Evolutionary conservation across 2,797 vertebrate genomes (phyloP), one percentile per base, ranked within the genome.

Genomic region (Lepilemur ruficaudatus): DNA sequence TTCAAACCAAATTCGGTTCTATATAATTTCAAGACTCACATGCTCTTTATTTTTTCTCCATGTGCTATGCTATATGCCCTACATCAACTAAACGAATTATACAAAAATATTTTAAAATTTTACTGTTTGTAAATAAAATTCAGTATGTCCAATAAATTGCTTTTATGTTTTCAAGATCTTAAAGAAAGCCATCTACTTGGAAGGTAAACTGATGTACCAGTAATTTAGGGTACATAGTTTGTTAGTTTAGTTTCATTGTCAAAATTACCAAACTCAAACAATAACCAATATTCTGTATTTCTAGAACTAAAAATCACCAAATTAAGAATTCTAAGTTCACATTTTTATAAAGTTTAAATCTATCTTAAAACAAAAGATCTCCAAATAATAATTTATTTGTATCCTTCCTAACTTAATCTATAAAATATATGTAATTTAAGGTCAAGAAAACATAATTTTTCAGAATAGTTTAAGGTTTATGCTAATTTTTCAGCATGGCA

Each of bases 71-170:
- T 88, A 79, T 25, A 85, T 52, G n/a, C 1, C 7, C 43, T 88
- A 69, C 10, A 80, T 70, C 57, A 92, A 89, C 7, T 96, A 65
- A 95, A 76, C 94, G 7, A 63, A 63, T 13, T 48, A 63, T 2
- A 84, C 23, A 86, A 94, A 95, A 89, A 59, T 55, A 95, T 73
- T 94, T 92, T 30, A 76, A 92, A 95, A 92, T 55, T 28, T 95
- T 83, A 91, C 22, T 57, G 10, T 70, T 70, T 41, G 4, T 38
- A 94, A 91, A 48, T 89, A 91, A 93, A 93, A 76, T 76, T 79
- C 13, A 81, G 2, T 70, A 92, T 57, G 10, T 43, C 46, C 32
- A 70, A 84, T 41, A 90, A 89, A 93, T 5, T 63, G 4, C 48
- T 22, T 61, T 12, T 55, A 63, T 63, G 30, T 86, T 96, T 96